Percentiles rank a stretch among this genome's conserved stretches.
Conservation (phyloP, 2,113 vertebrate genomes). For the Bos taurus region ARS-UCD2.0 NC_037351.1:29062501-29063000, state of each 20-base stretch:
- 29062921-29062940: background rate
- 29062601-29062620: background rate
- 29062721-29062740: background rate
- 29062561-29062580: conserved; percentile 15
- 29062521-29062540: conserved; percentile 43
- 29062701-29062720: background rate
- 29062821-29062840: accelerated
- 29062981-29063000: background rate
- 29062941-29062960: background rate
- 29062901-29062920: background rate
- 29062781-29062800: accelerated
- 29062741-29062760: accelerated
- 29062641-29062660: background rate
- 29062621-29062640: background rate
- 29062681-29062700: background rate
- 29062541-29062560: background rate
- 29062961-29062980: background rate
- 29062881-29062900: background rate
- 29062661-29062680: background rate
- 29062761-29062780: accelerated
- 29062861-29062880: background rate
- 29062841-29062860: background rate
- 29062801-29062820: background rate
- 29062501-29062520: conserved; percentile 66
- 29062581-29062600: background rate